These are phyloP conservation scores for Brachionus asplanchnoidis DNA, from an alignment of 1,140 invertebrate species.

Conservation along the genomic window DNA sequence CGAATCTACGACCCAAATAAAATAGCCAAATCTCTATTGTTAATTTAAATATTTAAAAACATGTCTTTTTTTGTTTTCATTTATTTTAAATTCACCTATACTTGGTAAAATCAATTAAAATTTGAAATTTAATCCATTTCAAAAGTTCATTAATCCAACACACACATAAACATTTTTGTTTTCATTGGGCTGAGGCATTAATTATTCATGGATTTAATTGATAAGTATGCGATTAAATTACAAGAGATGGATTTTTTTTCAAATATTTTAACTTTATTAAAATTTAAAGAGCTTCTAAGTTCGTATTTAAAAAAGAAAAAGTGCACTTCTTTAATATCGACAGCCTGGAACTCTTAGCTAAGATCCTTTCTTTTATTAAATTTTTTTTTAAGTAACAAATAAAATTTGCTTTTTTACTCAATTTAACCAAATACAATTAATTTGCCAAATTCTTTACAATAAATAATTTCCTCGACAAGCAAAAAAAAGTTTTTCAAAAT, in stretches of 20 bases:
- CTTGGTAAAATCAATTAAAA: constrained; percentile 4
- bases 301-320: not conserved
- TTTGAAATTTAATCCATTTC: constrained; percentile 3
- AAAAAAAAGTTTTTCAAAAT: too few relatives aligned
- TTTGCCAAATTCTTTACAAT: too few relatives aligned
- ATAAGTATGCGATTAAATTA: not conserved
- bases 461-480: too few relatives aligned
- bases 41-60: constrained; percentile 21
- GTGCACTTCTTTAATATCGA: too few relatives aligned
- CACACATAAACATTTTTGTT: not conserved
- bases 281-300: not conserved
- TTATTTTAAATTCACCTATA: not conserved
- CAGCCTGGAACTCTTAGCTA: too few relatives aligned
- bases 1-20: constrained; percentile 27
- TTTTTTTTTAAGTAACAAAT: too few relatives aligned
- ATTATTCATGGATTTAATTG: not conserved
- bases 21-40: not conserved
- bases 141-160: not conserved
- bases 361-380: too few relatives aligned
- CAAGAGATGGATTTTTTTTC: not conserved
- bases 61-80: constrained; percentile 3
- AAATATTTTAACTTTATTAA: not conserved
- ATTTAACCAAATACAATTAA: too few relatives aligned
- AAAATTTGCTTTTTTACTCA: too few relatives aligned
- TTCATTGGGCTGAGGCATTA: not conserved